phyloP scores from a whole-genome alignment of 2,888 invertebrate species.

The Lottia scabra region DNA sequence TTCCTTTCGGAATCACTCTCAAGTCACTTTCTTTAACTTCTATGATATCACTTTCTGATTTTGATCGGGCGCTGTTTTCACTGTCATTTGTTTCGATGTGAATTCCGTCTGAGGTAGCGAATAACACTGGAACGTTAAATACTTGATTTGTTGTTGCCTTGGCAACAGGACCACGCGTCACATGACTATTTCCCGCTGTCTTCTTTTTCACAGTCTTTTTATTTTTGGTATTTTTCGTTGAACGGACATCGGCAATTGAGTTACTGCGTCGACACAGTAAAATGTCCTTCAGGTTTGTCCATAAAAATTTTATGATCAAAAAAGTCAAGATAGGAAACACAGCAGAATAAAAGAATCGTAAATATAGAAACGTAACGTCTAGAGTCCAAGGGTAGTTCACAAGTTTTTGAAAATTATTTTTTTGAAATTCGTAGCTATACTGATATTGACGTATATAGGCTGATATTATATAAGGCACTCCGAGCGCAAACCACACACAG shows the following conservation, averaged over 20 bases:
- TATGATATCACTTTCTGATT: not conserved
- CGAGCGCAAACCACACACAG: conserved; percentile 51
- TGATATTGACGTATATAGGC: conserved; percentile 42
- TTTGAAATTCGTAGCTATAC: conserved; percentile 37
- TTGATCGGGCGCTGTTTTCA: conserved; percentile 15
- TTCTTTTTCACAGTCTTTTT: conserved; percentile 21
- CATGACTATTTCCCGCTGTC: conserved; percentile 21
- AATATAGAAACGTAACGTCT: conserved; percentile 57
- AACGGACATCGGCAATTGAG: conserved; percentile 50
- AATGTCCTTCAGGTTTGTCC: conserved; percentile 57
- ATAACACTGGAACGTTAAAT: conserved; percentile 61
- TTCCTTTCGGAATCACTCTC: conserved; percentile 30
- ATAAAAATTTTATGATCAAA: conserved; percentile 55
- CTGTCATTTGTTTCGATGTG: conserved; percentile 47
- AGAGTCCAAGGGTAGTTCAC: conserved; percentile 52
- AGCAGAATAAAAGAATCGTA: conserved; percentile 55
- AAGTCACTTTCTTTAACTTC: conserved; percentile 1
- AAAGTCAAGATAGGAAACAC: conserved; percentile 56
- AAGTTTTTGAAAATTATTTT: conserved; percentile 20
- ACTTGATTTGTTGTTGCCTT: conserved; percentile 30
- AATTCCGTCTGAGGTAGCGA: conserved; percentile 62
- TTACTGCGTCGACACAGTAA: conserved; percentile 60
- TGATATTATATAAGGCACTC: conserved; percentile 53
- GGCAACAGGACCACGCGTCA: conserved; percentile 2
- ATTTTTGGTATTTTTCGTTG: conserved; percentile 23